A percentile compares a stretch with the other conserved stretches of the same genome.
These are phyloP conservation scores for Microcebus murinus DNA, from an alignment of 2,113 vertebrate genomes.

Conservation along the genomic window DNA sequence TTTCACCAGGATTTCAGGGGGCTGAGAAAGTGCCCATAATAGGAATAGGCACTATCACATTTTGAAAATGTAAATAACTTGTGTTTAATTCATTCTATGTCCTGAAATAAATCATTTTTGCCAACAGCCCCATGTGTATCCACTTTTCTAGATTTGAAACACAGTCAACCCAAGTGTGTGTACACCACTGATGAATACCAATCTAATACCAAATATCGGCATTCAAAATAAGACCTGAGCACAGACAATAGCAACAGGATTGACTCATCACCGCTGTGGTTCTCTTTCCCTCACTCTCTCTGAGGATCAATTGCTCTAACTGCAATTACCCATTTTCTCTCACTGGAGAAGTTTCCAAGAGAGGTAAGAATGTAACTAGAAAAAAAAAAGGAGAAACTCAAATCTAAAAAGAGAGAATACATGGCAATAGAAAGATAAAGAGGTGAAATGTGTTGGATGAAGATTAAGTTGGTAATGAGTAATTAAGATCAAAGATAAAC, in stretches of 20 bases:
- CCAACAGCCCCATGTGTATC: not conserved
- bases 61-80: constrained; percentile 17
- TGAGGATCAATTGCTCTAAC: not conserved
- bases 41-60: not conserved
- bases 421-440: not conserved
- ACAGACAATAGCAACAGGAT: not conserved
- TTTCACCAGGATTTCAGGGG: constrained; percentile 88
- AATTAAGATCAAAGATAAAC: constrained; percentile 17
- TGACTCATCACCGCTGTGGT: not conserved
- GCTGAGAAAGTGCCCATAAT: constrained; percentile 86
- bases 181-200: not conserved
- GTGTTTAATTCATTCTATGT: not conserved
- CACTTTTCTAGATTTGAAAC: not conserved
- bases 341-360: not conserved
- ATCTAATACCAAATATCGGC: not conserved
- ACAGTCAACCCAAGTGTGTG: not conserved
- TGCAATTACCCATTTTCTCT: not conserved
- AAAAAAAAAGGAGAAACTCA: not conserved
- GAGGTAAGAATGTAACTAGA: not conserved
- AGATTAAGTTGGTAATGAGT: not conserved
- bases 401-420: not conserved
- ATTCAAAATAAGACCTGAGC: not conserved
- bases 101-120: constrained; percentile 25
- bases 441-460: not conserved
- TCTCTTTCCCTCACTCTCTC: not conserved